Conservation (phyloP, 2,113 vertebrate species). For the Sylvia atricapilla region DNA sequence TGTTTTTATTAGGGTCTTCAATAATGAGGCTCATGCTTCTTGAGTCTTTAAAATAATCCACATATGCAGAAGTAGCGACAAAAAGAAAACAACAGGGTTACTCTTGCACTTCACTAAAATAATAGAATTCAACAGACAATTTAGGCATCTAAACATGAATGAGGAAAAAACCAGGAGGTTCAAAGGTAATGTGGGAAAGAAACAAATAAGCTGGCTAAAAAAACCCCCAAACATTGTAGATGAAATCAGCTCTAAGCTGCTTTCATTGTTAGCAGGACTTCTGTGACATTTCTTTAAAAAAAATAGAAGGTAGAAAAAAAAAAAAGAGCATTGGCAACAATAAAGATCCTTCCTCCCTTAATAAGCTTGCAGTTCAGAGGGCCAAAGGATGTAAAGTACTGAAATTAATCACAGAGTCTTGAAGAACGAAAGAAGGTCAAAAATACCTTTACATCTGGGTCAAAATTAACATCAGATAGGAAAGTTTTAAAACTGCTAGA, state of each 20-base stretch:
- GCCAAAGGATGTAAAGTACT: background rate
- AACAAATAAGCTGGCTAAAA: background rate
- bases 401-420: background rate
- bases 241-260: background rate
- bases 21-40: background rate
- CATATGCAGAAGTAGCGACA: background rate
- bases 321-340: background rate
- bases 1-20: background rate
- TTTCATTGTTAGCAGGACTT: background rate
- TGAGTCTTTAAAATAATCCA: background rate
- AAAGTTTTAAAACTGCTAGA: background rate
- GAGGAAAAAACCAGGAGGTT: background rate
- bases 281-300: background rate
- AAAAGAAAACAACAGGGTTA: background rate
- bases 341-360: background rate
- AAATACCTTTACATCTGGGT: background rate
- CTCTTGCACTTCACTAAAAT: background rate
- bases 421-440: background rate
- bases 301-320: background rate
- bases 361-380: background rate
- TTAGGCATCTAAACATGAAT: background rate
- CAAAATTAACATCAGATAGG: background rate
- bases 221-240: rapidly evolving
- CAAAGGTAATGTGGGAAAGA: background rate
- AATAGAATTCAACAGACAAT: background rate